Conservation (phyloP, 2,113 vertebrate genomes). For the Cromileptes altivelis region DNA sequence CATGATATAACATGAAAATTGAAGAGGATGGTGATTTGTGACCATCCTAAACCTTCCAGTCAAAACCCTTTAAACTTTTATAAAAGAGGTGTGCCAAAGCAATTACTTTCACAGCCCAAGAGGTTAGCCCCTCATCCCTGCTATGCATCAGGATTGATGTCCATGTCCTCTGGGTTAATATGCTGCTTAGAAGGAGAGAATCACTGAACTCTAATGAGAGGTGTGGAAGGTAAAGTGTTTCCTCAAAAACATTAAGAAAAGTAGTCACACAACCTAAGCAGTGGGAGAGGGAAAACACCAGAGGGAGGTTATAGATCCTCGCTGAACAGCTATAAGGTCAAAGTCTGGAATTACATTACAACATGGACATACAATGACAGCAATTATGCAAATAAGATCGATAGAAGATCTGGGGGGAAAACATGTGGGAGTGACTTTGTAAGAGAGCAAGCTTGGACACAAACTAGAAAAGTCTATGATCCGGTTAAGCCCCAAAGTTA, state of each 20-base stretch:
- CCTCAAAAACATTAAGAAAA: neutral
- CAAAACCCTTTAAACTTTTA: neutral
- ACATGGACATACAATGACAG: neutral
- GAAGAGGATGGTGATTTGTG: neutral
- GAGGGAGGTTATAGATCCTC: neutral
- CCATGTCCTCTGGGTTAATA: constrained; percentile 1
- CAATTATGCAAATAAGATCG: constrained; percentile 1
- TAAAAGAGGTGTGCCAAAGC: neutral
- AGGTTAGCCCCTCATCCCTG: neutral
- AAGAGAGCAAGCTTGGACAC: neutral
- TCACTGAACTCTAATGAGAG: neutral
- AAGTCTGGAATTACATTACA: neutral
- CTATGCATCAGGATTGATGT: neutral
- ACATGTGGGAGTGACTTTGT: neutral
- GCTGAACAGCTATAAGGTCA: neutral
- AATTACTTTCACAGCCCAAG: neutral
- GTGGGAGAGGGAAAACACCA: neutral
- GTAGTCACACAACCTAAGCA: neutral
- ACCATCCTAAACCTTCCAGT: neutral
- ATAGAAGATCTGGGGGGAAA: neutral
- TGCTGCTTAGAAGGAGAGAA: neutral
- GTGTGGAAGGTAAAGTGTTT: neutral
- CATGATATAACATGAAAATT: too few relatives aligned
- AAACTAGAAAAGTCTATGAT: neutral
- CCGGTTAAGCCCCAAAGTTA: neutral